These are phyloP conservation scores for Metridium senile DNA, from an alignment of 92 coral and sea anemone genomes.

Conservation along the genomic window DNA sequence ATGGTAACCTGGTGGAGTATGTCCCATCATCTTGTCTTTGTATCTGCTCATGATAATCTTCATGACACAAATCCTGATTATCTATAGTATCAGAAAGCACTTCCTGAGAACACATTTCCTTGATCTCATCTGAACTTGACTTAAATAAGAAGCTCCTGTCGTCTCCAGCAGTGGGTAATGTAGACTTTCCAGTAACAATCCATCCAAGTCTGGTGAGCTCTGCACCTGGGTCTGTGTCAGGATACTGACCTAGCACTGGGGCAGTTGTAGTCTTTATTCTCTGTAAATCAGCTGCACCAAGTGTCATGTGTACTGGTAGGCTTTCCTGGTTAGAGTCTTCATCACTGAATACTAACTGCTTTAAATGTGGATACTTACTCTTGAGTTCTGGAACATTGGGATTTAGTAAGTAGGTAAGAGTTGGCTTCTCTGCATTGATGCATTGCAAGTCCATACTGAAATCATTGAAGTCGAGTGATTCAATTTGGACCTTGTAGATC, in stretches of 20 bases:
- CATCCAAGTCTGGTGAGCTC: conserved; percentile 68
- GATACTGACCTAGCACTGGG: conserved; percentile 46
- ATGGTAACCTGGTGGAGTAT: conserved; percentile 61
- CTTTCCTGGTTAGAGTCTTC: conserved; percentile 33
- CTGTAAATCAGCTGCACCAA: conserved; percentile 55
- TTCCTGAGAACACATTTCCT: conserved; percentile 65
- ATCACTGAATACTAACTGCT: conserved; percentile 48
- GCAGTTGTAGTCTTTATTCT: conserved; percentile 44
- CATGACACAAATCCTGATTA: conserved; percentile 35
- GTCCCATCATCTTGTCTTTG: conserved; percentile 41
- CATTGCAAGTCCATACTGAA: conserved; percentile 39
- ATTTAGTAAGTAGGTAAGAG: conserved; percentile 42
- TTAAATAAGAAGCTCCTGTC: conserved; percentile 61
- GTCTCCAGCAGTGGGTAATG: conserved; percentile 4
- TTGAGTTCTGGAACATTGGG: conserved; percentile 48
- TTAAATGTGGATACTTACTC: conserved; percentile 25
- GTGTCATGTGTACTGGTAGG: conserved; percentile 51
- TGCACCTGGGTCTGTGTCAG: conserved; percentile 63
- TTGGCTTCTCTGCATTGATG: conserved; percentile 50
- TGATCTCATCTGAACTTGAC: conserved; percentile 57
- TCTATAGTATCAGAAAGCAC: conserved; percentile 40
- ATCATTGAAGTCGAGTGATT: conserved; percentile 1
- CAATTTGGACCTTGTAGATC: conserved; percentile 27
- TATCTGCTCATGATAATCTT: conserved; percentile 52
- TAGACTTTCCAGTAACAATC: conserved; percentile 41